Conservation (phyloP, 2,888 invertebrate genomes). For the Hoplodrina blanda region DNA sequence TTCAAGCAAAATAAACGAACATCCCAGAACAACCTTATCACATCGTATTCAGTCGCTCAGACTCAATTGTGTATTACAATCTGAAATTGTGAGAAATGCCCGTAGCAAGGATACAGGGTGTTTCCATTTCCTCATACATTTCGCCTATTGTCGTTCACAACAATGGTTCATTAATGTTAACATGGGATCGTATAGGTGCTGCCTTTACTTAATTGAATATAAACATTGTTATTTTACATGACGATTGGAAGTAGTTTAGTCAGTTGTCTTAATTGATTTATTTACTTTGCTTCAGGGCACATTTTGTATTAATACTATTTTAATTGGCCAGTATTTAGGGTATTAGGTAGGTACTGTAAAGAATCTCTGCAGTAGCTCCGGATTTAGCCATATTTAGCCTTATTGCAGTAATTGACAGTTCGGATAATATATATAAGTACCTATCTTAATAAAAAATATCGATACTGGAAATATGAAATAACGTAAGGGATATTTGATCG, state of each 20-base stretch:
- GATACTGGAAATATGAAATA: no score
- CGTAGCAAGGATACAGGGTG: constrained; percentile 61
- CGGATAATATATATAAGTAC: no score
- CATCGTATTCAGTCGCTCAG: constrained; percentile 25
- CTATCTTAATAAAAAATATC: no score
- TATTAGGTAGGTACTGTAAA: no score
- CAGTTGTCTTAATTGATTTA: background rate
- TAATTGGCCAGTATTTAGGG: no score
- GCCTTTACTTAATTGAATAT: constrained; percentile 49
- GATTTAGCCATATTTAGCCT: no score
- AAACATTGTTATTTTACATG: constrained; percentile 46
- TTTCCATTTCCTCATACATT: constrained; percentile 70
- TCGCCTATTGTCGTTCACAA: constrained; percentile 71
- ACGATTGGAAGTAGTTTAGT: constrained; percentile 2
- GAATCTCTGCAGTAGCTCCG: no score
- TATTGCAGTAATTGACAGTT: no score
- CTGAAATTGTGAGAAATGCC: constrained; percentile 45
- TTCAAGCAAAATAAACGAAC: constrained; percentile 32
- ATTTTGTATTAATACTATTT: background rate
- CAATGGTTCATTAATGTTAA: constrained; percentile 78
- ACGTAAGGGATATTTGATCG: no score
- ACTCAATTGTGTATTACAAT: constrained; percentile 41
- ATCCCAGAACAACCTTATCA: constrained; percentile 33
- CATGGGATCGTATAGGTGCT: constrained; percentile 46
- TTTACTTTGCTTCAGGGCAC: background rate